Conservation (phyloP, 2,797 vertebrate species). For the Synaphobranchus kaupii region DNA sequence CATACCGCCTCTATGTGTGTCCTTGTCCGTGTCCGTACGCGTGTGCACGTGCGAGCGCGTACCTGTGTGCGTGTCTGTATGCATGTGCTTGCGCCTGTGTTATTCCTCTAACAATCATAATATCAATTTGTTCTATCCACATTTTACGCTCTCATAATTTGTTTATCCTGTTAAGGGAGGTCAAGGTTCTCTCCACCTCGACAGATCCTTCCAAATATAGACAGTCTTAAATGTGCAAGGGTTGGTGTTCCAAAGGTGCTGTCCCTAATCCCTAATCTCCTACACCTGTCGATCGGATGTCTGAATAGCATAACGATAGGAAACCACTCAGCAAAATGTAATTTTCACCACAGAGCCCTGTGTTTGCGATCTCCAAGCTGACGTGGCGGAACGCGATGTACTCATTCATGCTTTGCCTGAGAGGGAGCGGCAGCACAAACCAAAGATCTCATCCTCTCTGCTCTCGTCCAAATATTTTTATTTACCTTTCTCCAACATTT, state of each 20-base stretch:
- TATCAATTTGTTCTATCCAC: neutral
- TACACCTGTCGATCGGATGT: neutral
- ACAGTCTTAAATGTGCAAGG: neutral
- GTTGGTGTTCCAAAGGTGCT: neutral
- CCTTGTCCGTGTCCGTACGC: neutral
- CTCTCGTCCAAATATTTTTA: neutral
- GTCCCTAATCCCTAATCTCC: neutral
- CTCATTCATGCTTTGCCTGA: neutral
- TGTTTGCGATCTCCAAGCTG: neutral
- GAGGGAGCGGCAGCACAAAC: neutral
- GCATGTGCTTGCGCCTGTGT: neutral
- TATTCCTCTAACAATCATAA: neutral
- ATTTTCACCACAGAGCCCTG: neutral
- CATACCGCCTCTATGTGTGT: neutral
- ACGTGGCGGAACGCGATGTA: neutral
- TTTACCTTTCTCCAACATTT: neutral
- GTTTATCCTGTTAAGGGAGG: neutral
- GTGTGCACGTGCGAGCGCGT: neutral
- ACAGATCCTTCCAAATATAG: neutral
- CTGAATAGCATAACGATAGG: neutral
- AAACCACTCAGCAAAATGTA: neutral
- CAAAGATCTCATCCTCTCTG: neutral
- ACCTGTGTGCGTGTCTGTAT: constrained; percentile 16
- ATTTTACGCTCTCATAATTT: neutral
- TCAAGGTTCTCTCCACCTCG: neutral